phyloP scores from a whole-genome alignment of 2,113 vertebrate species.

The Oxyura jamaicensis region DNA sequence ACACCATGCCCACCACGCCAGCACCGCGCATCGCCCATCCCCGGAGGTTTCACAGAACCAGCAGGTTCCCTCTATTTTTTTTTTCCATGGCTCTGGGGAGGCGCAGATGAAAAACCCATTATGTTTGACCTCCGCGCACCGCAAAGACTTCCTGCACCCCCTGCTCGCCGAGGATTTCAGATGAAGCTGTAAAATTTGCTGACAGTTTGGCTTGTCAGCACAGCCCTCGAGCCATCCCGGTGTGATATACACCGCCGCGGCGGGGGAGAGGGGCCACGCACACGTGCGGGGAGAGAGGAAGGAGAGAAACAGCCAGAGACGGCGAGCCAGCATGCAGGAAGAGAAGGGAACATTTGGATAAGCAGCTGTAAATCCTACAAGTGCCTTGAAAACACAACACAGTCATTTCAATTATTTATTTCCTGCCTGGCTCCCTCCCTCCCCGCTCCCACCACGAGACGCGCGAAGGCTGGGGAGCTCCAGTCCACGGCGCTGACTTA shows the following conservation, averaged over 20 bases:
- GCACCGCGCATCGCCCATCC: fast-evolving
- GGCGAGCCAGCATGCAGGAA: fast-evolving
- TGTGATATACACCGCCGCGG: background rate
- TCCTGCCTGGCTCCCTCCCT: slow-evolving; percentile 5
- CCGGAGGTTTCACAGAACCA: fast-evolving
- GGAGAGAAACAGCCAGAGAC: background rate
- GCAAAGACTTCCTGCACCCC: fast-evolving
- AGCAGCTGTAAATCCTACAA: slow-evolving; percentile 32
- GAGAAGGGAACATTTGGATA: background rate
- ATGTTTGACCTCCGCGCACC: background rate
- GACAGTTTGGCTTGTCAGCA: background rate
- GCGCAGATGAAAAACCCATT: background rate
- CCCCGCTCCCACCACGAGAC: background rate
- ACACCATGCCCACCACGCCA: fast-evolving
- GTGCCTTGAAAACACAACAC: background rate
- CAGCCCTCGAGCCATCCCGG: background rate
- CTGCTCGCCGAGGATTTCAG: background rate
- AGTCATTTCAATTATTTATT: slow-evolving; percentile 29
- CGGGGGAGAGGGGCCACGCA: background rate
- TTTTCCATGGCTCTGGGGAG: background rate
- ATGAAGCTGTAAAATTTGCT: slow-evolving; percentile 30
- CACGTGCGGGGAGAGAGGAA: fast-evolving
- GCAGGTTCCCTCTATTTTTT: fast-evolving
- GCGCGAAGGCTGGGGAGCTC: background rate
- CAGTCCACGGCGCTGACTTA: background rate